Conservation (phyloP, 2,797 vertebrate genomes). For the Pelobates cultripes region DNA sequence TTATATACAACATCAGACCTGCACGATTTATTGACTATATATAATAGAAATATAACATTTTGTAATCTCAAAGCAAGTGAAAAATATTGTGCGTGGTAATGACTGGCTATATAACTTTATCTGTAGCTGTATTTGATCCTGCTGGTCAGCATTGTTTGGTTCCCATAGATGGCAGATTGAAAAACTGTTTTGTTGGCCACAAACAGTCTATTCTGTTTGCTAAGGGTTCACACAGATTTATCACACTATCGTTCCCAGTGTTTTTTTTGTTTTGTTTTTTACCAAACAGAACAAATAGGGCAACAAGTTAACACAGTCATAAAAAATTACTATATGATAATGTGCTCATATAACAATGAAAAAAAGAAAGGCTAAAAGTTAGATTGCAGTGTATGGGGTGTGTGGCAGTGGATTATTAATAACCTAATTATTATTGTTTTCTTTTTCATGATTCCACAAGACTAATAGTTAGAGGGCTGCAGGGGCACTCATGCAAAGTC, state of each 20-base stretch:
- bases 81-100: neutral
- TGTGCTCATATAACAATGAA: too few relatives aligned
- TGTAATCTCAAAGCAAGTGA: neutral
- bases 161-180: neutral
- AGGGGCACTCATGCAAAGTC: too few relatives aligned
- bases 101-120: neutral
- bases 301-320: neutral
- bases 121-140: neutral
- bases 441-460: too few relatives aligned
- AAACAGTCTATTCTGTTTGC: neutral
- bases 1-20: neutral
- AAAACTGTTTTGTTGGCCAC: neutral
- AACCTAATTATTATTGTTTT: too few relatives aligned
- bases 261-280: neutral
- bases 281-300: too few relatives aligned
- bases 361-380: too few relatives aligned
- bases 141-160: neutral
- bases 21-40: neutral
- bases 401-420: too few relatives aligned
- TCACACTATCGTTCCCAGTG: neutral
- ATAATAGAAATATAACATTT: neutral
- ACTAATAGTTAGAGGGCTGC: too few relatives aligned
- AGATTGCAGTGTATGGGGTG: too few relatives aligned
- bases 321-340: neutral
- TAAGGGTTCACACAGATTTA: neutral